Evolutionary conservation across 2,888 invertebrate genomes (phyloP), one percentile per base, ranked within the genome.

Genomic region (Carpatolechia fugitivella): DNA sequence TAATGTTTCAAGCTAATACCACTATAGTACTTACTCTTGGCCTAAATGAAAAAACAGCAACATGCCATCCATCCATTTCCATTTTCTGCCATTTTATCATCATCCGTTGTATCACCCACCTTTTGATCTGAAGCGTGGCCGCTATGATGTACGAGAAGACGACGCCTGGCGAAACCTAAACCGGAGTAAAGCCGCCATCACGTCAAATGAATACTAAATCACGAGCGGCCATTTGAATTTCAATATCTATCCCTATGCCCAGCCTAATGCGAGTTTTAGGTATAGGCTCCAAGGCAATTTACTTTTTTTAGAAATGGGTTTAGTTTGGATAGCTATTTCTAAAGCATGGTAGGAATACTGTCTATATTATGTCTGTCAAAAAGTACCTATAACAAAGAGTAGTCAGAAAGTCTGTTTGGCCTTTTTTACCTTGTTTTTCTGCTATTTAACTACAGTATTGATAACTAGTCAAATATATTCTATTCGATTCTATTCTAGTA

Each of bases 201-300:
- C 88, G 82, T 85, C 89, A 88, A 88, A 90, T 88, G 89, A 90
- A 90, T 90, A 90, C 89, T 86, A 85, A 90, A 89, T 88, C 89
- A 85, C 78, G 82, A 74, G 67, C 69, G 80, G 76, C 85, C 79
- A 86, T 88, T 89, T 86, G 86, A 88, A 86, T 87, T 88, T 90
- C 89, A 90, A 90, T 89, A 87, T 88, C 85, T 83, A 80, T 73
- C 72, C n/a, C 68, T 64, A 69, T 68, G 67, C 67, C 65, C 66
- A 63, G 62, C 69, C 70, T 78, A 77, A 80, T 77, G 71, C 67
- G 62, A 72, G 64, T 68, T 65, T 68, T 51, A 50, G 54, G 36
- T 40, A 57, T 52, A 53, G 41, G 14, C 16, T 52, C 6, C n/a
- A 40, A 41, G 10, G 40, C 20, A 30, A 40, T 40, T 50, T 50